phyloP scores from a whole-genome alignment of 2,113 vertebrate species.

The Aplodontia rufa region DNA sequence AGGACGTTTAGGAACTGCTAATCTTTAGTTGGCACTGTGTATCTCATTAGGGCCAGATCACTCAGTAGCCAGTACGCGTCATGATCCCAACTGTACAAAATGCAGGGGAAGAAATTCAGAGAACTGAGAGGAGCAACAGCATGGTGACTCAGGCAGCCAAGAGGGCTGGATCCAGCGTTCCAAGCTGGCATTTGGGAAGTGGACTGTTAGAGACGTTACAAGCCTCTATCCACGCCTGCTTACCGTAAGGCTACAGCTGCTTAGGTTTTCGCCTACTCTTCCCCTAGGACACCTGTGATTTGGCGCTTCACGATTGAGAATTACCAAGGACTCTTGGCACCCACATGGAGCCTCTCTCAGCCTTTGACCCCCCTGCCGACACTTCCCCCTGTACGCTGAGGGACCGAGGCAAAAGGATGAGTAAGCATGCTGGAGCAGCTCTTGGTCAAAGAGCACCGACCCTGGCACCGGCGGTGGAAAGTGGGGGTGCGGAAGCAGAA shows the following conservation, averaged over 20 bases:
- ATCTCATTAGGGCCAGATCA: neutral
- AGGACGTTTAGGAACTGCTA: neutral
- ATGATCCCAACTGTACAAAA: neutral
- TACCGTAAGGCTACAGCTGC: neutral
- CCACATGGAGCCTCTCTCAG: neutral
- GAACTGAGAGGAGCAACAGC: neutral
- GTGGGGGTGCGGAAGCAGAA: neutral
- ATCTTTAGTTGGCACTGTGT: neutral
- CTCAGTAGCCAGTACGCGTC: neutral
- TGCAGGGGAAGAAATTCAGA: neutral
- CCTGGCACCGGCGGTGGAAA: constrained; percentile 24
- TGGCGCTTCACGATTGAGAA: neutral
- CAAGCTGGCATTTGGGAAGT: neutral
- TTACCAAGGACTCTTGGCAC: neutral
- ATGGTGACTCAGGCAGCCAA: neutral
- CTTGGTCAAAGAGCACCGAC: constrained; percentile 64
- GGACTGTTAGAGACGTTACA: neutral
- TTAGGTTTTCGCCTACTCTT: neutral
- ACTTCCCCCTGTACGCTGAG: neutral
- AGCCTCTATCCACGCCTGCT: neutral
- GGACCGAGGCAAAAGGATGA: constrained; percentile 32
- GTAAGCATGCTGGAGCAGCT: constrained; percentile 16
- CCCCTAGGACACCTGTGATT: accelerated
- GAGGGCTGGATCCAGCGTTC: neutral
- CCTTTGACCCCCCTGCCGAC: neutral